Conservation (phyloP, 1,140 invertebrate genomes). For the Drosophila nikananu region DNA sequence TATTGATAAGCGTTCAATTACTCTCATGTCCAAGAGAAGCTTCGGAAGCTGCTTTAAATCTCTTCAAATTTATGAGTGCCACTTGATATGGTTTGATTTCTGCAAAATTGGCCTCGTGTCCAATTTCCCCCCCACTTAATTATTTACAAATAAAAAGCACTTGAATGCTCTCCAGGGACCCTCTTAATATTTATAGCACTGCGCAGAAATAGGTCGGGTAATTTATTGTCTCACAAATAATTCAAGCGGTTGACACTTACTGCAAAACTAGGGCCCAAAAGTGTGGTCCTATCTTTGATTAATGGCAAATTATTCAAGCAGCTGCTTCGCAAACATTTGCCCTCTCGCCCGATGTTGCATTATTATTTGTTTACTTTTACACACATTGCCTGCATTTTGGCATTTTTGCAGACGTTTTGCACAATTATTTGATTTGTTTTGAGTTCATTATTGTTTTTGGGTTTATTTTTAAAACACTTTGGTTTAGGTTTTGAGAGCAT, state of each 20-base stretch:
- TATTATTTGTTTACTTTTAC: background rate
- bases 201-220: constrained; percentile 18
- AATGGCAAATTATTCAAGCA: constrained; percentile 34
- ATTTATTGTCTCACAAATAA: constrained; percentile 45
- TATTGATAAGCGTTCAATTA: constrained; percentile 41
- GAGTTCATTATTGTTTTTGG: background rate
- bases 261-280: constrained; percentile 25
- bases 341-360: constrained; percentile 3
- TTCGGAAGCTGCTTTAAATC: constrained; percentile 17
- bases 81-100: constrained; percentile 17
- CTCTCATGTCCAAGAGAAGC: background rate
- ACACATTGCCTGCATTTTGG: constrained; percentile 3
- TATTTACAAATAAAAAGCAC: constrained; percentile 35
- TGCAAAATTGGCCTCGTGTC: background rate
- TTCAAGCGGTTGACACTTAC: constrained; percentile 42
- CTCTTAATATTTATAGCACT: constrained; percentile 23
- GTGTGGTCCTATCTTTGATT: constrained; percentile 12
- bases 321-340: constrained; percentile 25
- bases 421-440: constrained; percentile 5
- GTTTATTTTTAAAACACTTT: background rate
- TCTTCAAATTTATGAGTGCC: constrained; percentile 33
- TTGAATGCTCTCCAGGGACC: constrained; percentile 1
- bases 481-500: background rate
- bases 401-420: constrained; percentile 1
- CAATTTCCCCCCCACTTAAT: constrained; percentile 9